Evolutionary conservation across 1,140 invertebrate species (phyloP).

Genomic region (Drosophila micromelanica): DNA sequence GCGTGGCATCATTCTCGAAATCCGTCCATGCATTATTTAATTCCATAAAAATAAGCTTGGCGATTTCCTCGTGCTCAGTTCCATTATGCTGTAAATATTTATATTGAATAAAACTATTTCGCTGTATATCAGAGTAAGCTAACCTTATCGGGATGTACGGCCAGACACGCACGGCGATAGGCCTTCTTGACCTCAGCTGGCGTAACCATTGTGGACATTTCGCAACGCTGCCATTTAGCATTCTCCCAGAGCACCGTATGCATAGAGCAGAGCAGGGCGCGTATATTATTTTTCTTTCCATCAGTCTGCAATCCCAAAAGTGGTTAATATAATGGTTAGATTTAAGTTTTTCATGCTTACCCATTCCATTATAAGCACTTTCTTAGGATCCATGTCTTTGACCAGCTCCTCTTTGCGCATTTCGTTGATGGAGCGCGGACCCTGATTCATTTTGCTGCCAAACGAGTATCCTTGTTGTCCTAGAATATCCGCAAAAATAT

Average conservation of each 20-base stretch:
- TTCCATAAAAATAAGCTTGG: constrained; percentile 99
- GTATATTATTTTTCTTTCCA: constrained; percentile 98
- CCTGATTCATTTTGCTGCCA: constrained; percentile 89
- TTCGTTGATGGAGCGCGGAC: constrained; percentile 95
- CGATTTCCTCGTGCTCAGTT: constrained; percentile 94
- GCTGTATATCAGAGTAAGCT: constrained; percentile 9
- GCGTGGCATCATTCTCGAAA: constrained; percentile 96
- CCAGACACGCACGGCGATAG: constrained; percentile 97
- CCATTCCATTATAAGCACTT: constrained; percentile 92
- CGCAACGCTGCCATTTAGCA: constrained; percentile 95
- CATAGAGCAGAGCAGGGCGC: constrained; percentile 96
- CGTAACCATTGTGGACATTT: constrained; percentile 97
- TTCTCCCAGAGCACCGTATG: constrained; percentile 98
- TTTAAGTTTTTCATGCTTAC: constrained; percentile 75
- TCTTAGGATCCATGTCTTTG: constrained; percentile 96
- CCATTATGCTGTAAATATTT: constrained; percentile 91
- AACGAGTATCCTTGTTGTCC: constrained; percentile 95
- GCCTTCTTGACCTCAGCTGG: constrained; percentile 97
- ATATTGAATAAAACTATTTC: constrained; percentile 26
- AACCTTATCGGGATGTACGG: constrained; percentile 99
- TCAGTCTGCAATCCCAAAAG: constrained; percentile 88
- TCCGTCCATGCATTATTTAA: constrained; percentile 99
- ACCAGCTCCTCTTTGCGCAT: constrained; percentile 95
- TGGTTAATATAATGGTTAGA: neutral
- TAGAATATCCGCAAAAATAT: constrained; percentile 95